Evolutionary conservation across 2,888 invertebrate species (phyloP).

Genomic region (Acleris cristana): DNA sequence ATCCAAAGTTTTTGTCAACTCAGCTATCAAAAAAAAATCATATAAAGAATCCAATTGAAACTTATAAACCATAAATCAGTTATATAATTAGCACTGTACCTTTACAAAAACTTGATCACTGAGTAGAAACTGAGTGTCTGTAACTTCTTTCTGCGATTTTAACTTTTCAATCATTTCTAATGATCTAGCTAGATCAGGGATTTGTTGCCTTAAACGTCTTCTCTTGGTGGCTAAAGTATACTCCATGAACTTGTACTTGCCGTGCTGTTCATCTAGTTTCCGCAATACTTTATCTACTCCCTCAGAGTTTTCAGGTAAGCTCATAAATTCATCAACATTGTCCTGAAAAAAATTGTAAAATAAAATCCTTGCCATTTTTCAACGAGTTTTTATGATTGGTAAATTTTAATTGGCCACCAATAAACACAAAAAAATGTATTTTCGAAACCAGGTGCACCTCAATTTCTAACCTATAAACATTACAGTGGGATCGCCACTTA

Average conservation of each 20-base stretch:
- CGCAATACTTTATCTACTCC: constrained; percentile 94
- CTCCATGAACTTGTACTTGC: constrained; percentile 99
- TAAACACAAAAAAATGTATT: constrained; percentile 1
- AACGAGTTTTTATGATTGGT: background rate
- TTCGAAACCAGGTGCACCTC: constrained; percentile 19
- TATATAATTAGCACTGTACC: constrained; percentile 50
- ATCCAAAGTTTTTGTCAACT: too few species aligned
- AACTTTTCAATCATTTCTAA: constrained; percentile 96
- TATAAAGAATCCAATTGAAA: too few species aligned
- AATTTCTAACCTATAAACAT: constrained; percentile 27
- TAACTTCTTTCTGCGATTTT: constrained; percentile 90
- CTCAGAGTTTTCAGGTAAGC: constrained; percentile 90
- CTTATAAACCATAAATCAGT: too few species aligned
- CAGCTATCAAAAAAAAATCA: too few species aligned
- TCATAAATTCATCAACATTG: constrained; percentile 98
- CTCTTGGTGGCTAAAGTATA: constrained; percentile 94
- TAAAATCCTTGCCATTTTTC: too few species aligned
- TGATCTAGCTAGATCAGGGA: constrained; percentile 96
- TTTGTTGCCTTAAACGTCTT: constrained; percentile 93
- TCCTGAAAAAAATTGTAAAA: constrained; percentile 84
- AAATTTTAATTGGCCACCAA: background rate
- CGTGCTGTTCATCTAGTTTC: constrained; percentile 95
- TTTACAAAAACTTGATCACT: constrained; percentile 95
- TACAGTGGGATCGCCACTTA: background rate
- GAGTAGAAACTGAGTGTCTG: constrained; percentile 95